Evolutionary conservation across 2,888 invertebrate species (phyloP).

Genomic region (Brenthis ino): DNA sequence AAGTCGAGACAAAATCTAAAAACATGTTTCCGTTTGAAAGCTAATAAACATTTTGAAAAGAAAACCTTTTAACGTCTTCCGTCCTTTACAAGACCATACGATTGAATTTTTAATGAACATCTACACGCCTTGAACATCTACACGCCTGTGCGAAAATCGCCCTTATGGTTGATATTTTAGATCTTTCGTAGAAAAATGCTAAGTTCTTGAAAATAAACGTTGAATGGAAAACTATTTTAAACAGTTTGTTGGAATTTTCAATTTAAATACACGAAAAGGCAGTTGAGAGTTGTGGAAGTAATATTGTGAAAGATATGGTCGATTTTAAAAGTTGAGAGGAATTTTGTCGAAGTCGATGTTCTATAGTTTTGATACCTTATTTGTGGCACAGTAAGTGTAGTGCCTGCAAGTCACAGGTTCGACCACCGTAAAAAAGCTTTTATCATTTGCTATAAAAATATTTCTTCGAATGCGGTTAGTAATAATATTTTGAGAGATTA

Average conservation of each 20-base stretch:
- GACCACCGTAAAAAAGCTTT: too few relatives aligned
- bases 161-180: conserved; percentile 13
- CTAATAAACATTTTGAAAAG: not conserved
- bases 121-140: conserved; percentile 9
- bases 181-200: not conserved
- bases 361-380: too few relatives aligned
- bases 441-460: too few relatives aligned
- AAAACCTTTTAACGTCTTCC: conserved; percentile 15
- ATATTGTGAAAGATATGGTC: not conserved
- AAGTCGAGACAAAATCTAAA: not conserved
- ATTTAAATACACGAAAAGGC: conserved; percentile 1
- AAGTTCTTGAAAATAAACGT: conserved; percentile 11
- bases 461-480: too few relatives aligned
- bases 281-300: not conserved
- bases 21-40: not conserved
- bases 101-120: conserved; percentile 26
- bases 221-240: conserved; percentile 13
- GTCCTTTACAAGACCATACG: conserved; percentile 22
- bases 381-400: too few relatives aligned
- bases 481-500: too few relatives aligned
- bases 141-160: conserved; percentile 1
- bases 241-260: conserved; percentile 10
- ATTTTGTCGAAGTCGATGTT: not conserved
- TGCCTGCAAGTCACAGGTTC: too few relatives aligned
- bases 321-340: not conserved